Conservation (phyloP, 2,113 vertebrate genomes). For the Nibea coibor region DNA sequence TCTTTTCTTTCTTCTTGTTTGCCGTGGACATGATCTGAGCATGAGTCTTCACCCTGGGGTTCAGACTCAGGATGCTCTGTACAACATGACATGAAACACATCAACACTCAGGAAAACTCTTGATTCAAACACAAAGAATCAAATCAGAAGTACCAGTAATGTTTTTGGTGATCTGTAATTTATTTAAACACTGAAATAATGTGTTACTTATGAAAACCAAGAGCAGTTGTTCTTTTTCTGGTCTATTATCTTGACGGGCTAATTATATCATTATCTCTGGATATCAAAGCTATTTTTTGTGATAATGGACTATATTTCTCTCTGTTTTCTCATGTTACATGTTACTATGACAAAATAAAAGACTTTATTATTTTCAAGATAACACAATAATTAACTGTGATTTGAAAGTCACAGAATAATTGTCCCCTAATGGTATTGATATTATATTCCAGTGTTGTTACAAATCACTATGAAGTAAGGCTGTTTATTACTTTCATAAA, state of each 20-base stretch:
- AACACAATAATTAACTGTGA: neutral
- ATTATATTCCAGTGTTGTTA: neutral
- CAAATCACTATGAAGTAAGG: neutral
- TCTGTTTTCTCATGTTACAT: neutral
- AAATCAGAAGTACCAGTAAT: too few relatives aligned
- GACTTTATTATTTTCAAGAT: too few relatives aligned
- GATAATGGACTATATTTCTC: neutral
- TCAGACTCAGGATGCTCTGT: constrained; percentile 89
- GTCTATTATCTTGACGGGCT: neutral
- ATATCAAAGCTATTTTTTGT: neutral
- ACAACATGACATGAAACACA: constrained; percentile 23
- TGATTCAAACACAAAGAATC: neutral
- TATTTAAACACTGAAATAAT: too few relatives aligned
- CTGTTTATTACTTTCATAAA: neutral
- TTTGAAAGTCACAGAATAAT: neutral
- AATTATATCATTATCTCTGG: neutral
- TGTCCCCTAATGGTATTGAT: neutral
- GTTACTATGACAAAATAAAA: neutral
- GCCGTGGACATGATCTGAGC: constrained; percentile 88
- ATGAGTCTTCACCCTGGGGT: constrained; percentile 86
- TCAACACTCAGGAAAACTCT: neutral
- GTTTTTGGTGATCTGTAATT: too few relatives aligned
- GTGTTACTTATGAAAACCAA: neutral
- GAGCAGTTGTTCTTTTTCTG: too few relatives aligned
- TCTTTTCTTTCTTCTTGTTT: constrained; percentile 89